Evolutionary conservation across 2,888 invertebrate genomes (phyloP).

Genomic region (Eupithecia abbreviata): DNA sequence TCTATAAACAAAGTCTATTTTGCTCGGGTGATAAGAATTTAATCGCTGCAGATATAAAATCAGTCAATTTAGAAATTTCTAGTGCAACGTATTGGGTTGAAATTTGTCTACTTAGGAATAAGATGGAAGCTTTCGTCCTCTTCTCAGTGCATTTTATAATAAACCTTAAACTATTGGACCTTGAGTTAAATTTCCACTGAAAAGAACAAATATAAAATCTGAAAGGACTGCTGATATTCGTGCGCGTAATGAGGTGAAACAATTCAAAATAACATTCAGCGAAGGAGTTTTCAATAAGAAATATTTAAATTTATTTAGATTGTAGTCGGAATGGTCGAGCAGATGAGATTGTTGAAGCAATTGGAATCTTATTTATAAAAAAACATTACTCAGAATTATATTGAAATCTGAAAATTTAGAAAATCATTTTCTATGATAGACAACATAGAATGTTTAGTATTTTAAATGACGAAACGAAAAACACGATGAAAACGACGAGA

Average conservation of each 20-base stretch:
- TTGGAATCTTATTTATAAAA: background rate
- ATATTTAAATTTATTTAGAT: conserved; percentile 32
- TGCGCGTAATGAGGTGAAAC: conserved; percentile 78
- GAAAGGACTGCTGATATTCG: conserved; percentile 62
- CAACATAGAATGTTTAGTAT: background rate
- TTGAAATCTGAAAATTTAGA: background rate
- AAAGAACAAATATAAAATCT: conserved; percentile 37
- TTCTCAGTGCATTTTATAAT: conserved; percentile 1
- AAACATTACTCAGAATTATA: background rate
- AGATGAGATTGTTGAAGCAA: conserved; percentile 10
- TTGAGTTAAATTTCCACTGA: conserved; percentile 16
- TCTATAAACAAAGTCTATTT: conserved; percentile 45
- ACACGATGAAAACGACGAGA: too few relatives aligned
- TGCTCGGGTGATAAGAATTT: conserved; percentile 44
- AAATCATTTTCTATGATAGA: background rate
- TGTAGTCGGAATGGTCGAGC: conserved; percentile 10
- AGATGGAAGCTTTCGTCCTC: conserved; percentile 48
- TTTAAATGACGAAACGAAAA: too few relatives aligned
- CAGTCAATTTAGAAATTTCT: conserved; percentile 73
- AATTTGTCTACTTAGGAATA: conserved; percentile 67
- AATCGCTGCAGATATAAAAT: conserved; percentile 61
- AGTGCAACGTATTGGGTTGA: conserved; percentile 70
- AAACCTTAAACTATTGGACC: background rate
- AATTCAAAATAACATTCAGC: conserved; percentile 70
- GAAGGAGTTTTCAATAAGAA: conserved; percentile 32